These are phyloP conservation scores for Neogobius melanostomus DNA, from an alignment of 2,113 vertebrate genomes.

Conservation along the genomic window DNA sequence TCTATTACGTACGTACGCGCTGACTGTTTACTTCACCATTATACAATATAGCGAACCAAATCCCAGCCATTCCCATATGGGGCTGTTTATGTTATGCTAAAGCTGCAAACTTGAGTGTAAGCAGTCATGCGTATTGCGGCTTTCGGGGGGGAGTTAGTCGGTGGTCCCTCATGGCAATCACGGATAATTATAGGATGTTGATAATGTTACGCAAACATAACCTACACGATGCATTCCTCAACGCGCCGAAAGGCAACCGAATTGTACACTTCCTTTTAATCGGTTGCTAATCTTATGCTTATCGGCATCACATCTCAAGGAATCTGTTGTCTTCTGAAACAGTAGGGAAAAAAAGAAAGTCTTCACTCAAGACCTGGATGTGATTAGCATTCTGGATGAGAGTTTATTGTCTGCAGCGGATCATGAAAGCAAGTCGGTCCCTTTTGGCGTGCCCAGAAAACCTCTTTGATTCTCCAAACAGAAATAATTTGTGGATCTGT, in stretches of 20 bases:
- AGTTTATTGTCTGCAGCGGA: slow-evolving; percentile 30
- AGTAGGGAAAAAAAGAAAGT: neutral
- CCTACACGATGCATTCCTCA: slow-evolving; percentile 13
- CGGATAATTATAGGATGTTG: slow-evolving; percentile 51
- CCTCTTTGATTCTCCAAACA: slow-evolving; percentile 1
- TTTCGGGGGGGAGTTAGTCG: slow-evolving; percentile 17
- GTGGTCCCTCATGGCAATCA: slow-evolving; percentile 34
- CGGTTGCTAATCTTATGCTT: slow-evolving; percentile 4
- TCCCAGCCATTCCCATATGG: slow-evolving; percentile 27
- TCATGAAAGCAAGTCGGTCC: slow-evolving; percentile 22
- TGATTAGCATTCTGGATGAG: slow-evolving; percentile 39
- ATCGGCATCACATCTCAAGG: neutral
- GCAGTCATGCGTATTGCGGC: slow-evolving; percentile 12
- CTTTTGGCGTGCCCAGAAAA: slow-evolving; percentile 2
- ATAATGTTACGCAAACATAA: slow-evolving; percentile 35
- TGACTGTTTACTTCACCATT: neutral
- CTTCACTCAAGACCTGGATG: slow-evolving; percentile 29
- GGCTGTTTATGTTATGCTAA: slow-evolving; percentile 6
- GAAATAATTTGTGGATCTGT: slow-evolving; percentile 8
- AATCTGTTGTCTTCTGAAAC: no score
- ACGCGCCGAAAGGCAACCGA: neutral
- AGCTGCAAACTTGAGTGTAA: slow-evolving; percentile 16
- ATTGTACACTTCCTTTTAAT: neutral
- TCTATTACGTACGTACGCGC: slow-evolving; percentile 7
- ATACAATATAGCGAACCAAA: neutral